Evolutionary conservation across 2,797 vertebrate species (phyloP).

Genomic region (Eupleurogrammus muticus): DNA sequence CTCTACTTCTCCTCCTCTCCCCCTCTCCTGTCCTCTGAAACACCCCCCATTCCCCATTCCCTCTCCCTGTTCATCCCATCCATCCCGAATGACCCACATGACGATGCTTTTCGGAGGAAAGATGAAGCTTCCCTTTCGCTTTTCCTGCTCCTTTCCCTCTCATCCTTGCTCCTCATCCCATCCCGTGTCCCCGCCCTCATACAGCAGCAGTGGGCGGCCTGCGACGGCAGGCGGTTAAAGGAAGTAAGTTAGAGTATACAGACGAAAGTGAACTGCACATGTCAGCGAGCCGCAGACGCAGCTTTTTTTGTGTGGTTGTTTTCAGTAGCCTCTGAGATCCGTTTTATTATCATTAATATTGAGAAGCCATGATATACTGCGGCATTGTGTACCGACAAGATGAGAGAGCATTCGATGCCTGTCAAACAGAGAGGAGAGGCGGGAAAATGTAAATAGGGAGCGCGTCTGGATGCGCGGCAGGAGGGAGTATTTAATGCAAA

Average conservation of each 20-base stretch:
- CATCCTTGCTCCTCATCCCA: neutral
- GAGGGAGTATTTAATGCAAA: neutral
- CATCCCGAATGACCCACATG: neutral
- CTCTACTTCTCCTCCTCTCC: neutral
- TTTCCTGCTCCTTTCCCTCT: neutral
- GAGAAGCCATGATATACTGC: slow-evolving; percentile 7
- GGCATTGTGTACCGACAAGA: neutral
- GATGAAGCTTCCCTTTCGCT: neutral
- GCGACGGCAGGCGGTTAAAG: slow-evolving; percentile 9
- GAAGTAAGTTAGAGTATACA: slow-evolving; percentile 15
- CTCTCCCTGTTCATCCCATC: slow-evolving; percentile 19
- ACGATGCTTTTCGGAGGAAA: slow-evolving; percentile 10
- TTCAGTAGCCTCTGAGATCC: slow-evolving; percentile 6
- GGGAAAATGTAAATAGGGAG: slow-evolving; percentile 1
- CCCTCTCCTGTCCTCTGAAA: neutral
- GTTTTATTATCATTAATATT: slow-evolving; percentile 1
- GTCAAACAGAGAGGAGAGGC: slow-evolving; percentile 34
- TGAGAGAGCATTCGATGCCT: neutral
- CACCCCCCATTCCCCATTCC: slow-evolving; percentile 6
- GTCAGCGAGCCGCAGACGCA: slow-evolving; percentile 3
- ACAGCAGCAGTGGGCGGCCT: slow-evolving; percentile 23
- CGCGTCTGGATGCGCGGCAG: slow-evolving; percentile 2
- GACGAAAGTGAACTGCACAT: slow-evolving; percentile 3
- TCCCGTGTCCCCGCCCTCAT: neutral
- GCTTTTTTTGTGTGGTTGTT: slow-evolving; percentile 10